Conservation (phyloP, 2,113 vertebrate genomes). For the Leptobrachium leishanense region DNA sequence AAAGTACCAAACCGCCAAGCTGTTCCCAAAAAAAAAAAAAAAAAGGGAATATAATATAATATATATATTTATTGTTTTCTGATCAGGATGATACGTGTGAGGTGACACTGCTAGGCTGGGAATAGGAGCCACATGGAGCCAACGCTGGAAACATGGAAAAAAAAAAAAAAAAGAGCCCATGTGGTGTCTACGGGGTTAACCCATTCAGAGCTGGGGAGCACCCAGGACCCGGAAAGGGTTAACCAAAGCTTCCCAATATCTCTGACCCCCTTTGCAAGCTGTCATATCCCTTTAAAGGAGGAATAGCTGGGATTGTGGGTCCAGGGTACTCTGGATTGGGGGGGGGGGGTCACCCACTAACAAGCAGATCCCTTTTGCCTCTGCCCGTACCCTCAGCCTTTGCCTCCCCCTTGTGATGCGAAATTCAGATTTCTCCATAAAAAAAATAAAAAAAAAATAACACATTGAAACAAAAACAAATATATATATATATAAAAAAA, state of each 20-base stretch:
- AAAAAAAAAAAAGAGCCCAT: not conserved
- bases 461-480: constrained; percentile 51
- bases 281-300: not conserved
- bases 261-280: constrained; percentile 27
- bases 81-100: no score
- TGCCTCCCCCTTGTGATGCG: constrained; percentile 52
- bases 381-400: constrained; percentile 53
- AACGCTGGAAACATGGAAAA: no score
- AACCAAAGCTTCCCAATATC: constrained; percentile 3
- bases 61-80: no score
- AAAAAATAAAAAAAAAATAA: constrained; percentile 46
- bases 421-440: constrained; percentile 52
- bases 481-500: constrained; percentile 53
- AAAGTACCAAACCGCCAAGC: no score
- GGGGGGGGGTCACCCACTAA: no score
- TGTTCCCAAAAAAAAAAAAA: constrained; percentile 14
- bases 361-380: not conserved
- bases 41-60: no score
- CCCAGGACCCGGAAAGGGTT: not conserved
- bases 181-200: not conserved
- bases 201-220: not conserved
- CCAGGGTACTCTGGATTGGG: not conserved
- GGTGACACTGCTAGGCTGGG: no score
- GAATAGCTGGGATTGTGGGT: not conserved
- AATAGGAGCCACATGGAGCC: no score